Percentiles rank a stretch among this genome's conserved stretches.
phyloP scores from a whole-genome alignment of 2,888 invertebrate genomes.

The Heliconius hortense region DNA sequence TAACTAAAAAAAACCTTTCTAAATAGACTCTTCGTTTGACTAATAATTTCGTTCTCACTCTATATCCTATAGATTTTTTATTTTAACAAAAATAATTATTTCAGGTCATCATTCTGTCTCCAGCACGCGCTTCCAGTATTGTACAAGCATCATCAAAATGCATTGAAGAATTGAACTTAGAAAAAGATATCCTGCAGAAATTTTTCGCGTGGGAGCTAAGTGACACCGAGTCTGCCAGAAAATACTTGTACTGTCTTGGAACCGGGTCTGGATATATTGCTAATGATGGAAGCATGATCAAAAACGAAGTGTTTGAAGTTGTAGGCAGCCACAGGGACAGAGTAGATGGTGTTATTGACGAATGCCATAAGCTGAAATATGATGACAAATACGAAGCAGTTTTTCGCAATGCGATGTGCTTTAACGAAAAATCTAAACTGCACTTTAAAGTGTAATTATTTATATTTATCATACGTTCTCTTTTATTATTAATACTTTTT shows the following conservation, averaged over 20 bases:
- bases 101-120: not conserved
- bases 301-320: not conserved
- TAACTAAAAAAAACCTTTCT: too few relatives aligned
- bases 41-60: too few relatives aligned
- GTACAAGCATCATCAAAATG: conserved; percentile 4
- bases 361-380: conserved; percentile 9
- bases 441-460: not conserved
- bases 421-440: not conserved
- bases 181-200: not conserved
- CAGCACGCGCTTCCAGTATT: not conserved
- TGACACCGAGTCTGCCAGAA: not conserved
- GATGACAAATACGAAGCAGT: not conserved
- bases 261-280: not conserved
- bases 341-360: not conserved
- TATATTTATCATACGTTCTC: not conserved
- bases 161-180: not conserved
- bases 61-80: not conserved
- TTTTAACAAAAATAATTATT: not conserved
- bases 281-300: not conserved
- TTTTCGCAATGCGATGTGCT: not conserved
- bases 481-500: not conserved
- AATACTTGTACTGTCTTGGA: conserved; percentile 8
- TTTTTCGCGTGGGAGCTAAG: not conserved
- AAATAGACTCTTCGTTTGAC: too few relatives aligned
- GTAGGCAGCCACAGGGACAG: not conserved